Base-by-base conservation (phyloP, 2,113 vertebrate genomes). In the Anhinga rufa region DNA sequence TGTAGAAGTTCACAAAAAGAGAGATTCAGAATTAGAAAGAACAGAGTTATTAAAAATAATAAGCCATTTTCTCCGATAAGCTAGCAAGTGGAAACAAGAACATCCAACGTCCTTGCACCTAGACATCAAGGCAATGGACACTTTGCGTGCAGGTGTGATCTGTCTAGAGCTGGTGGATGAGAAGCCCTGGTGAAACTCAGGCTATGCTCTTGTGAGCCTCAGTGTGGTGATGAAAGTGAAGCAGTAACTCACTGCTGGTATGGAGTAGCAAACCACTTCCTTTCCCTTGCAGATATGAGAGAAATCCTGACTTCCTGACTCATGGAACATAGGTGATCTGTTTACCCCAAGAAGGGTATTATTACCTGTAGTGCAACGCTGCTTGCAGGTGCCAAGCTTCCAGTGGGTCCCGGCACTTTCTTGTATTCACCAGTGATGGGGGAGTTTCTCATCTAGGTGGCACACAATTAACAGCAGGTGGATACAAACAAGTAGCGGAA, bases 201-300 rank as follows among this genome's bases (percentile, higher is more conserved):
- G n/a, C 38, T 88, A 1, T 38, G 26, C 42, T 51, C 24, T 42
- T 42, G 49, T 0, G 0, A 60, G 24, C 16, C 31, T 62, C 1
- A 3, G 38, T 9, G 4, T 12, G 16, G 15, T 17, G 46, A 36
- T 22, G 19, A 25, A 66, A 44, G 18, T 1, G 4, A n/a, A 62
- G 74, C 20, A 54, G 48, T 31, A 81, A 48, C 48, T 78, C 29
- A 18, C 25, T 54, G 44, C 52, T 79, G 61, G 11, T 42, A 14
- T 1, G 26, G 32, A 54, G 54, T 22, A 81, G 46, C 80, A 91
- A 12, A 17, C 9, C 12, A 8, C 12, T 8, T 10, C 1, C 62
- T 62, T 44, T 64, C 40, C 25, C 62, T 46, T 58, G 54, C 58
- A 93, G 29, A 13, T 54, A 31, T 0, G 3, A 54, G 14, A 70